A percentile compares a stretch with the other conserved stretches of the same genome.
phyloP scores from a whole-genome alignment of 1,140 invertebrate genomes.

The Anthonomus grandis region DNA sequence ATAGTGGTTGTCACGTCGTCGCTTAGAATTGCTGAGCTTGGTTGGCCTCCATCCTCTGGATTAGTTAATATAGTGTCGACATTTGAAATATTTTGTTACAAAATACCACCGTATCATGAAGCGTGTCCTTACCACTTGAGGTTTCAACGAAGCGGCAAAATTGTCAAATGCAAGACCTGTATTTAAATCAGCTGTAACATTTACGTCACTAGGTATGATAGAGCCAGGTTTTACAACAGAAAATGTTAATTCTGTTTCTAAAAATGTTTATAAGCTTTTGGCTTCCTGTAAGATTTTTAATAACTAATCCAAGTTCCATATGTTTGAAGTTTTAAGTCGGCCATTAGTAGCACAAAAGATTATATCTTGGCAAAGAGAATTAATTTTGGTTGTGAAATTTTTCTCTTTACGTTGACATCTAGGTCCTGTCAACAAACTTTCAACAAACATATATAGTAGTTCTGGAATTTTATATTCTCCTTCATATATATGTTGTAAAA shows the following conservation, averaged over 20 bases:
- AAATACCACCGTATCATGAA: slow-evolving; percentile 53
- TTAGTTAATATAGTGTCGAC: too few relatives aligned
- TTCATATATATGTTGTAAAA: background rate
- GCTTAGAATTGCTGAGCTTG: background rate
- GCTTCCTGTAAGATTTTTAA: background rate
- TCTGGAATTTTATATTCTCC: slow-evolving; percentile 1
- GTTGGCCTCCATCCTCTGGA: background rate
- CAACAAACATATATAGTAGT: background rate
- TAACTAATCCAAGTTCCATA: slow-evolving; percentile 5
- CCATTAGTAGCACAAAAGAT: background rate
- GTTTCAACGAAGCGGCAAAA: slow-evolving; percentile 49
- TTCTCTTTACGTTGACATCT: background rate
- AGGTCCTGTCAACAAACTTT: background rate
- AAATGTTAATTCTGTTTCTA: background rate
- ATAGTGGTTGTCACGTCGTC: background rate
- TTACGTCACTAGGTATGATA: background rate
- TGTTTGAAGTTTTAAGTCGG: background rate
- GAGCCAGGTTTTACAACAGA: background rate
- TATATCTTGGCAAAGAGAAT: background rate
- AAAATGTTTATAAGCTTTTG: background rate
- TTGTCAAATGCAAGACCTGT: slow-evolving; percentile 49
- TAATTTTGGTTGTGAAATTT: background rate
- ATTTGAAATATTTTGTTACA: slow-evolving; percentile 46
- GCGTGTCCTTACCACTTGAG: slow-evolving; percentile 46
- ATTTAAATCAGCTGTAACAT: background rate